phyloP scores from a whole-genome alignment of 2,888 invertebrate species.

The Bhutanitis thaidina region DNA sequence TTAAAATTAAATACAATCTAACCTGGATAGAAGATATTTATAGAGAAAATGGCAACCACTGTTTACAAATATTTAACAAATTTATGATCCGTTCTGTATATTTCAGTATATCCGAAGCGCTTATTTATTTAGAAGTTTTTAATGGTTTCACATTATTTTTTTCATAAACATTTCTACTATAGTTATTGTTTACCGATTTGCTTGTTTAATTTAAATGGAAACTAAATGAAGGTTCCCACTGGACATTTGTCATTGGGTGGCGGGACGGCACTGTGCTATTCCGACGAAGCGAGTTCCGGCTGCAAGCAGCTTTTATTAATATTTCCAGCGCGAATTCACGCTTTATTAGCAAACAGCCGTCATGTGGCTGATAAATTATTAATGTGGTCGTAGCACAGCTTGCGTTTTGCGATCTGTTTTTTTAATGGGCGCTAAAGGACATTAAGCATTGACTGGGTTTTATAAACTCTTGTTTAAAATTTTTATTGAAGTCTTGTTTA shows the following conservation, averaged over 20 bases:
- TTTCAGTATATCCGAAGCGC: too few relatives aligned
- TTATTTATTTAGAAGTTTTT: too few relatives aligned
- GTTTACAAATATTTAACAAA: too few relatives aligned
- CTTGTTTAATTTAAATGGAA: slow-evolving; percentile 64
- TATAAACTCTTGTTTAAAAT: neutral
- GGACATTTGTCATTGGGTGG: slow-evolving; percentile 71
- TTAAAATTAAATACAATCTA: too few relatives aligned
- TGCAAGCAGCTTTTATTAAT: slow-evolving; percentile 78
- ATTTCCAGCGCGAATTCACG: slow-evolving; percentile 75
- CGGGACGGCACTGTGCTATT: slow-evolving; percentile 44
- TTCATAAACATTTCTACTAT: too few relatives aligned
- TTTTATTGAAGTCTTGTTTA: too few relatives aligned
- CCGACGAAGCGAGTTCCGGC: slow-evolving; percentile 59
- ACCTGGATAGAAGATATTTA: too few relatives aligned
- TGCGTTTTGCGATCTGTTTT: slow-evolving; percentile 54
- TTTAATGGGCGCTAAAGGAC: slow-evolving; percentile 43
- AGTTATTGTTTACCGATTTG: slow-evolving; percentile 31
- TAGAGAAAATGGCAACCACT: too few relatives aligned
- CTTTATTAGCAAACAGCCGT: slow-evolving; percentile 80
- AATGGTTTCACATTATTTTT: too few relatives aligned
- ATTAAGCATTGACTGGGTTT: slow-evolving; percentile 1
- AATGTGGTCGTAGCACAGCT: slow-evolving; percentile 71
- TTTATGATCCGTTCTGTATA: too few relatives aligned
- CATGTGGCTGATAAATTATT: slow-evolving; percentile 79
- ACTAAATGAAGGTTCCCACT: slow-evolving; percentile 68